Base-by-base conservation (phyloP, 2,797 vertebrate species). In the Chaenodraco wilsoni region DNA sequence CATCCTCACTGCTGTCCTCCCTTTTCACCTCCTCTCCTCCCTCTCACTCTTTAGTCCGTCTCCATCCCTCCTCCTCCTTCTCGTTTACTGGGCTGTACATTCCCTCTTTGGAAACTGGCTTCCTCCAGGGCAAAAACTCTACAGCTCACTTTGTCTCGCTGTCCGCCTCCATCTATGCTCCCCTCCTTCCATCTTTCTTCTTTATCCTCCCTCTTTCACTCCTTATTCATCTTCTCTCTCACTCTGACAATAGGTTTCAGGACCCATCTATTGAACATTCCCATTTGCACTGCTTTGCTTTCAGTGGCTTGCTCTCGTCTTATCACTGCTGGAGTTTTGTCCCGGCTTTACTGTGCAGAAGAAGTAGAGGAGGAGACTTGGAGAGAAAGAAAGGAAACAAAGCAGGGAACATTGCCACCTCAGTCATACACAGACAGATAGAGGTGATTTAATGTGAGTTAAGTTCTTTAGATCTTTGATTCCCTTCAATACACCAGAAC, bases 111-210 rank as follows among this genome's bases (percentile, higher is more conserved):
- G 72, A 87, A 84, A 76, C 78, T 2, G 17, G 57, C 76, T 85
- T 86, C 87, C 88, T 91, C 65, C 77, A 62, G 88, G 88, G 87
- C 77, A 74, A 79, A 92, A 89, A 84, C 74, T 87, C 86, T 48
- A 82, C 78, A 72, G 88, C 85, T 88, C 88, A 88, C 83, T 90
- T 83, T 86, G 83, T 91, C 80, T 87, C 81, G 66, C 78, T 82
- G 83, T 87, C 81, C 60, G 65, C 83, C 76, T 88, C 83, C 78
- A 83, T 91, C 79, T 68, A 78, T 9, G 55, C 78, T 63, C 69
- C 71, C 82, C 74, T 84, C 71, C 72, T 59, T 82, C 88, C 79
- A 72, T 82, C 76, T 57, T 70, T 82, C 78, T 75, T 78, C 83
- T 83, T 83, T 82, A 81, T 76, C 75, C 69, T 74, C 61, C 58